These are phyloP conservation scores for Campaea margaritaria DNA, from an alignment of 2,888 invertebrate species.

Conservation along the genomic window DNA sequence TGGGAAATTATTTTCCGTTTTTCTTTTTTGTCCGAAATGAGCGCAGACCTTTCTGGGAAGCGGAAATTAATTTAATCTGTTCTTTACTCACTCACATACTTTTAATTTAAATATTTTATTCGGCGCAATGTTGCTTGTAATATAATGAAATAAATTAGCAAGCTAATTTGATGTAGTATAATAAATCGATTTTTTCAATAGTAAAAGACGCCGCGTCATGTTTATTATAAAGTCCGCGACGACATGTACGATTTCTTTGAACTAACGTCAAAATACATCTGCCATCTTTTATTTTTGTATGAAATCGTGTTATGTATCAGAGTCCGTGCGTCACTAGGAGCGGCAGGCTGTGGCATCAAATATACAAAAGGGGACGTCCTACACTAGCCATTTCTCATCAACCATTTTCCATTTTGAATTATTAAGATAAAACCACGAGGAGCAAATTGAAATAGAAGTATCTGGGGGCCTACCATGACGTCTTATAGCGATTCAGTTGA, in stretches of 20 bases:
- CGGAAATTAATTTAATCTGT: conserved; percentile 18
- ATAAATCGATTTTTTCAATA: too few relatives aligned
- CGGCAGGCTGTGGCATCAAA: neutral
- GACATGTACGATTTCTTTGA: too few relatives aligned
- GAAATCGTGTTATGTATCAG: too few relatives aligned
- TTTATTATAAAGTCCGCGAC: too few relatives aligned
- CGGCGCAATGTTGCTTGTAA: neutral
- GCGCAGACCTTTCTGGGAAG: conserved; percentile 5
- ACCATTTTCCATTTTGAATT: conserved; percentile 48
- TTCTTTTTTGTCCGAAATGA: conserved; percentile 20
- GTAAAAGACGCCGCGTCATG: too few relatives aligned
- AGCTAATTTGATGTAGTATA: too few relatives aligned
- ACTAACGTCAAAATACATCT: too few relatives aligned
- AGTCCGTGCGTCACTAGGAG: too few relatives aligned
- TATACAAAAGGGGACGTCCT: neutral
- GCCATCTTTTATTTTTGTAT: too few relatives aligned
- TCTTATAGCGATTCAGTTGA: too few relatives aligned
- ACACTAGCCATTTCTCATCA: conserved; percentile 34
- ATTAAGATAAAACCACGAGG: conserved; percentile 54
- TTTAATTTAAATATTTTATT: neutral
- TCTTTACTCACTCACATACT: neutral
- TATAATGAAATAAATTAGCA: too few relatives aligned
- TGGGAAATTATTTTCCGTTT: conserved; percentile 37
- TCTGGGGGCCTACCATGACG: too few relatives aligned
- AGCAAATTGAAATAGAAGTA: conserved; percentile 61